Percentiles rank a stretch among this genome's conserved stretches.
These are phyloP conservation scores for Cephalotes varians DNA, from an alignment of 2,888 invertebrate genomes.

Conservation along the genomic window DNA sequence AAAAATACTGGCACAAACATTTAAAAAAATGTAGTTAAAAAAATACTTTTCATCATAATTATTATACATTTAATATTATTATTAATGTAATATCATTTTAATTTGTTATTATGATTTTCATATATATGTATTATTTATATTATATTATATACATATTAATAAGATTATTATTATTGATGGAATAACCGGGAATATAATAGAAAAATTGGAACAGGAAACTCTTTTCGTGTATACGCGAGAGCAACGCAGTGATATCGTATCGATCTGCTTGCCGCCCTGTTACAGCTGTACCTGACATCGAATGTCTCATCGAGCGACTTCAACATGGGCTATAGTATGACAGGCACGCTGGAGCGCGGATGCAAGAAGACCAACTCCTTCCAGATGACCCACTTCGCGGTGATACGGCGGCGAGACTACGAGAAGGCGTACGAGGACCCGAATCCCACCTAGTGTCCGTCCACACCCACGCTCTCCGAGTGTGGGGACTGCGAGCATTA, in stretches of 20 bases:
- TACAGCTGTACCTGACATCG: conserved; percentile 92
- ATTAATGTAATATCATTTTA: neutral
- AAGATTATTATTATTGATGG: neutral
- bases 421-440: conserved; percentile 87
- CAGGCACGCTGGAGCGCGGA: conserved; percentile 93
- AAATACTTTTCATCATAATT: neutral
- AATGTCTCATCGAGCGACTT: conserved; percentile 95
- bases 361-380: conserved; percentile 91
- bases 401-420: conserved; percentile 93
- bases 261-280: conserved; percentile 52
- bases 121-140: neutral
- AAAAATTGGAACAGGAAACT: neutral
- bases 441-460: conserved; percentile 85
- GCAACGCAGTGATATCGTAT: conserved; percentile 33
- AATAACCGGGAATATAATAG: neutral
- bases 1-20: neutral
- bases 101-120: neutral
- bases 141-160: no score
- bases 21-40: neutral
- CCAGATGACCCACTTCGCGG: conserved; percentile 95
- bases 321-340: conserved; percentile 96
- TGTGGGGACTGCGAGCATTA: conserved; percentile 84
- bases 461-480: conserved; percentile 84
- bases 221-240: neutral
- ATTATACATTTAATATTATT: neutral